Base-by-base conservation (phyloP, 2,888 invertebrate species). In the Tethea ocularis region DNA sequence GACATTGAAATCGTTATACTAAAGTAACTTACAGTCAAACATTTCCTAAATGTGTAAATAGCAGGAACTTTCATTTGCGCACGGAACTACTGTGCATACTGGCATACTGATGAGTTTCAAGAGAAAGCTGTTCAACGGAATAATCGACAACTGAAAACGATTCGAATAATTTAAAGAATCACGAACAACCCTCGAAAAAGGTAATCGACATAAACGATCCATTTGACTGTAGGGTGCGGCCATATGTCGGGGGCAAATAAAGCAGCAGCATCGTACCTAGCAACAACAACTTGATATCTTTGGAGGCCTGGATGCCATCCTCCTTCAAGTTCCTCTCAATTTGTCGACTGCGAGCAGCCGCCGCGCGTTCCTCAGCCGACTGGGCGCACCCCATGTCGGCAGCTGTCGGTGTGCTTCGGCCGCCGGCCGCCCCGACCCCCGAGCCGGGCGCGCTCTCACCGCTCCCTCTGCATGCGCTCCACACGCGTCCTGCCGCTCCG, bases 311-410 rank as follows among this genome's bases (percentile, higher is more conserved):
- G 83, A 99, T 96, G 75, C 99, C 99, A 94, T 99, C 99, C 93
- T 99, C 99, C 93, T 99, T 99, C 81, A 99, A 95, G 92, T 98
- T 97, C 93, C 97, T 98, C 94, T 99, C 99, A 87, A 99, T 99
- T 93, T 97, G 96, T 94, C 98, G 97, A 94, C 98, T 98, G 91
- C 99, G 96, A 93, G 99, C 99, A 93, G 98, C 96, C 86, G 99
- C 99, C 88, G 98, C 98, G 94, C 99, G 96, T 95, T 99, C 99
- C 94, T 99, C 99, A 82, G 99, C 99, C 94, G 99, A 99, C 96
- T 99, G 98, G 93, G 99, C 98, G 95, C 99, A 99, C 94, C 99
- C 99, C 99, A 99, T 99, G 87, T 88, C 92, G 92, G 93, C 89
- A 86, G 92, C 89, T 89, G 91, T 93, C 87, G 82, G 83, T 85